Base-by-base conservation (phyloP, 2,797 vertebrate genomes). In the Crenuchus spilurus region DNA sequence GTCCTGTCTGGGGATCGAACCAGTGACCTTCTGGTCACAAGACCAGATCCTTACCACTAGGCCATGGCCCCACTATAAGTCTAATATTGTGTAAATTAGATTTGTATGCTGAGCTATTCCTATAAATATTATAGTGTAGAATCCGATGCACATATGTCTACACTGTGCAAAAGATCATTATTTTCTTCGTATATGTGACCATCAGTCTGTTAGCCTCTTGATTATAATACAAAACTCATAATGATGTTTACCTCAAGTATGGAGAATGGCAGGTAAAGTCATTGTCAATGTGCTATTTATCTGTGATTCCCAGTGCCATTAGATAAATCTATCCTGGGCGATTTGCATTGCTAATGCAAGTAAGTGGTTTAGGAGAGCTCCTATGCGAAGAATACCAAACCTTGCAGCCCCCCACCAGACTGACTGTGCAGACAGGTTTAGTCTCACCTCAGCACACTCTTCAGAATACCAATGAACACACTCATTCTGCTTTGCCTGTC, bases 341-440 rank as follows among this genome's bases (percentile, higher is more conserved):
- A 90, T 91, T 89, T 89, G 89, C 87, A 89, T 84, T 90, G 87
- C 87, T 87, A 87, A 91, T 88, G 84, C 58, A 26, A 70, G 69
- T 84, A 82, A 88, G 86, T 84, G 84, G 85, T 86, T 91, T 83
- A 84, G 80, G 80, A 84, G 80, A 75, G 72, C 62, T 79, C 81
- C 83, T 83, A 87, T 80, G 72, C 82, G 64, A 84, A 60, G 76
- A 87, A 91, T 86, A 87, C 84, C 84, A 89, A 88, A 87, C 87
- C 84, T 84, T 84, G 80, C n/a, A 78, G 54, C 67, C 72, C 66
- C 77, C 60, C 66, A 77, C 35, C 4, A 70, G 55, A 35, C 26
- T 26, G 52, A 13, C 63, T 35, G n/a, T 70, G 73, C 79, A 72
- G 80, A 82, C 66, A 75, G 75, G 73, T 72, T 85, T 70, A 79